Base-by-base conservation (phyloP, 2,113 vertebrate species). In the Cromileptes altivelis region DNA sequence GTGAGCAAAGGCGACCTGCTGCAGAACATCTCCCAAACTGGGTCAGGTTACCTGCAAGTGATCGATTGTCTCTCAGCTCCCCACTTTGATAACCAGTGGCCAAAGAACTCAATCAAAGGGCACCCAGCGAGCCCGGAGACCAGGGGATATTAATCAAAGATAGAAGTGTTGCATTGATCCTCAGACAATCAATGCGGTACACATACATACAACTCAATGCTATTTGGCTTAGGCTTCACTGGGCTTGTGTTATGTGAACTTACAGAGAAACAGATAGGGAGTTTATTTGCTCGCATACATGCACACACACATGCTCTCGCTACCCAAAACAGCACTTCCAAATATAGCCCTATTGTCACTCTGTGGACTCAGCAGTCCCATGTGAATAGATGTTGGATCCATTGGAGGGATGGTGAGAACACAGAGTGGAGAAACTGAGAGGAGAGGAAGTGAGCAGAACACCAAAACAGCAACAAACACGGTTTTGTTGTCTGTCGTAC, bases 41-140 rank as follows among this genome's bases (percentile, higher is more conserved):
- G 88, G 87, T 90, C 90, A 89, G 73, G 76, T 85, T 89, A 92
- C 90, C 87, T 91, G 89, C 87, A 78, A 64, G 65, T 84, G 84
- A 92, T 86, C 37, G 78, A 93, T 87, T 78, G 74, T 81, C 78
- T 90, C 80, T 80, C 75, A 83, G 80, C 78, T 85, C 58, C 72
- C 75, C 58, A 73, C 82, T 89, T 86, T 91, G 69, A 91, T 91
- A 91, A 85, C 76, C 72, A 72, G 70, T 76, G 78, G 70, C 83
- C 73, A 85, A 85, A 92, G 78, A 92, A 86, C 87, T 91, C 81
- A 88, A 91, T 91, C 86, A 90, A 88, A 91, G 82, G 81, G 87
- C 81, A 69, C 55, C 75, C 81, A 85, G 70, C 77, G 65, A 88
- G 81, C 60, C 77, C 23, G n/a, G 50, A 78, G 80, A 86, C 27